Percentiles rank a stretch among this genome's conserved stretches.
Evolutionary conservation across 2,888 invertebrate genomes (phyloP).

Genomic region (Iselma pallidipennis): DNA sequence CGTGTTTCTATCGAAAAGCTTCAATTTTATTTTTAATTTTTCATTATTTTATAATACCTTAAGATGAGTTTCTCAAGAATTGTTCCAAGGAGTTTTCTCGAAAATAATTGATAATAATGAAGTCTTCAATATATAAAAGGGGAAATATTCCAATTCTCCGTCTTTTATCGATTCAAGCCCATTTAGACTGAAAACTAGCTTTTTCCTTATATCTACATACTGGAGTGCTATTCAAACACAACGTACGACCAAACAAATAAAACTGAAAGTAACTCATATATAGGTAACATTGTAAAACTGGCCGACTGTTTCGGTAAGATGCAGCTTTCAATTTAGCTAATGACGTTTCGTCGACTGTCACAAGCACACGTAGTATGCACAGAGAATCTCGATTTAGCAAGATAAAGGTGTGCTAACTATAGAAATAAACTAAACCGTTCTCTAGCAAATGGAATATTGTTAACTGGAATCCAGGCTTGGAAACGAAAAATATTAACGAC

Average conservation of each 20-base stretch:
- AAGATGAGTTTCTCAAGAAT: no score
- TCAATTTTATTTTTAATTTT: background rate
- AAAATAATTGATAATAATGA: constrained; percentile 27
- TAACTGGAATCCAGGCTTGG: no score
- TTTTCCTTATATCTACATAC: constrained; percentile 55
- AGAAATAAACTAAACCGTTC: constrained; percentile 8
- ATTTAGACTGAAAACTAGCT: constrained; percentile 54
- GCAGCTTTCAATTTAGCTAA: constrained; percentile 59
- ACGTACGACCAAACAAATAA: constrained; percentile 39
- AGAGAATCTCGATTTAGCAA: constrained; percentile 51
- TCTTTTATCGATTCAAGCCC: constrained; percentile 53
- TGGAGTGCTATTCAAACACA: constrained; percentile 57
- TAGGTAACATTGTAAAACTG: constrained; percentile 30
- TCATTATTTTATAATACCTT: background rate
- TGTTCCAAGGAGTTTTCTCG: background rate
- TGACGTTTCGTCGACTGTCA: constrained; percentile 58
- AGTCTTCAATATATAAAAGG: constrained; percentile 24
- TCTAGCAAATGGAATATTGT: constrained; percentile 27
- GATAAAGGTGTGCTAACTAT: constrained; percentile 48
- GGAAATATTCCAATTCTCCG: constrained; percentile 48
- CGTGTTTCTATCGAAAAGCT: background rate
- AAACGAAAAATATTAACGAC: no score
- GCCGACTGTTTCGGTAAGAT: constrained; percentile 52
- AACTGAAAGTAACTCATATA: constrained; percentile 34
- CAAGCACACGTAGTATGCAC: constrained; percentile 54